Percentiles rank a stretch among this genome's conserved stretches.
Conservation (phyloP, 2,888 invertebrate genomes). For the Troides oblongomaculatus region DNA sequence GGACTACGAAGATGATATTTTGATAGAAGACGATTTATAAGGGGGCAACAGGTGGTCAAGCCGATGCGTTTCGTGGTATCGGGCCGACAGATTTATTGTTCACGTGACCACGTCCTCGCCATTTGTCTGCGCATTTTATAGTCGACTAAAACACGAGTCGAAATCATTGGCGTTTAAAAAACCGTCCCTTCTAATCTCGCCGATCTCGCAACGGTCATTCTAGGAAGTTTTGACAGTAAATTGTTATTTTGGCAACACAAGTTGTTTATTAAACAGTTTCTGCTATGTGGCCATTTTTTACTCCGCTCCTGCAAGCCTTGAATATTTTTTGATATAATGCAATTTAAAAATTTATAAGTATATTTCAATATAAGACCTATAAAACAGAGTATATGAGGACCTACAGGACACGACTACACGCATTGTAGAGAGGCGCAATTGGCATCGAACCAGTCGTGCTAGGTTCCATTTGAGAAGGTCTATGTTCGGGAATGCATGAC, state of each 20-base stretch:
- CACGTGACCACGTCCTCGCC: conserved; percentile 41
- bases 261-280: conserved; percentile 32
- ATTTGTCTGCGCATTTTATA: conserved; percentile 35
- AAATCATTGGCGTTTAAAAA: conserved; percentile 42
- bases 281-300: not conserved
- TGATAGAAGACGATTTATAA: conserved; percentile 66
- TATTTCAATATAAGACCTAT: too few relatives aligned
- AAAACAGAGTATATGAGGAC: too few relatives aligned
- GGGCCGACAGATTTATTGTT: conserved; percentile 34
- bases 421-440: too few relatives aligned
- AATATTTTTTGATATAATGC: too few relatives aligned
- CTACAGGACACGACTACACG: too few relatives aligned
- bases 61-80: conserved; percentile 46
- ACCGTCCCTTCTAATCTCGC: conserved; percentile 47
- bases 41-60: conserved; percentile 70
- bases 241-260: conserved; percentile 37
- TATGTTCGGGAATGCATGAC: too few relatives aligned
- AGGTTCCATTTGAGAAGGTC: too few relatives aligned
- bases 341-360: not conserved
- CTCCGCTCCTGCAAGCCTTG: not conserved
- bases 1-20: conserved; percentile 60
- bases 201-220: conserved; percentile 46
- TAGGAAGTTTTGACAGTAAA: conserved; percentile 35
- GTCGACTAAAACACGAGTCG: conserved; percentile 37
- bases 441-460: too few relatives aligned